Evolutionary conservation across 1,140 invertebrate genomes (phyloP), one percentile per base, ranked within the genome.

Genomic region (Cryptotermes secundus): DNA sequence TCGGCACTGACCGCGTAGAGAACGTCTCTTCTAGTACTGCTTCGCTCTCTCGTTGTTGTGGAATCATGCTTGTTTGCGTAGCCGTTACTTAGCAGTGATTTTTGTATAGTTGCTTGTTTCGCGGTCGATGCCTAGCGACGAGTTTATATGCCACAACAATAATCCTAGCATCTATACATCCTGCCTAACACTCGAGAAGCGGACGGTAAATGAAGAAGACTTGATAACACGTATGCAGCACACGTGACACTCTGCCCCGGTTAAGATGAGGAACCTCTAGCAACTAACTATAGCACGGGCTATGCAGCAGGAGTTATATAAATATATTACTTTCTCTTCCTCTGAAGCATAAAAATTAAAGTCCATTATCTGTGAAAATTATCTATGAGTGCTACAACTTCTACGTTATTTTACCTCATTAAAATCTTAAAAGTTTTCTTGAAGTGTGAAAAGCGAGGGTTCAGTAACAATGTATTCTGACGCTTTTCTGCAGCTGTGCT

Each of bases 311-410:
- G n/a, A 16, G 31, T 9, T 72, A n/a, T n/a, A 31, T 72, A 72
- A 72, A 72, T 72, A 59, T 59, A 72, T 31, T 72, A 72, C 7
- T 72, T 72, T 3, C 59, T 4, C 59, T 31, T n/a, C 26, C 14
- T n/a, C 59, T n/a, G 1, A 72, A 22, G 26, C 59, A 31, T 72
- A 72, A 72, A 72, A 72, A 72, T 72, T 72, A 72, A 72, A 72
- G 59, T 72, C n/a, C 59, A 72, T 72, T 72, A 72, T 72, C 59
- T 72, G 59, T 72, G 59, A 72, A 31, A 72, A 72, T 72, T 72
- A 72, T 72, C 59, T 72, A 72, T 31, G 59, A 72, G 59, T 72
- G 31, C 26, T 72, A 16, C n/a, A n/a, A 72, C 59, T 72, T n/a
- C 26, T 31, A 31, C 59, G 31, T 26, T 72, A 72, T 72, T 72